Percentiles rank a stretch among this genome's conserved stretches.
phyloP scores from a whole-genome alignment of 1,140 invertebrate genomes.

The Aphis gossypii region DNA sequence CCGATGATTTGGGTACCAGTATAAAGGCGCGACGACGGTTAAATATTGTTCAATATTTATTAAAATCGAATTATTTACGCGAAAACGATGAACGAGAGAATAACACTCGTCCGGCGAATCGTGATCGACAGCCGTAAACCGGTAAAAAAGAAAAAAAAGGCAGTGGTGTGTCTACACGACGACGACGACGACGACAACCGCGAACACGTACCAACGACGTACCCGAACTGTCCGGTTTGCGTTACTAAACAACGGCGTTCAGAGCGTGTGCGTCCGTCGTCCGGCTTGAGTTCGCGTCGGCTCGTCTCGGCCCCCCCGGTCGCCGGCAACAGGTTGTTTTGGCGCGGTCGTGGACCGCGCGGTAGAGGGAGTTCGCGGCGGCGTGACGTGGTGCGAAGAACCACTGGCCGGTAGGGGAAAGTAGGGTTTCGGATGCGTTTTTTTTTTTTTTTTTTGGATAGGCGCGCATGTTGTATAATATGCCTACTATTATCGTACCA shows the following conservation, averaged over 20 bases:
- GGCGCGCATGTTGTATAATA: not conserved
- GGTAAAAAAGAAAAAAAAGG: not conserved
- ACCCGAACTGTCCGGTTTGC: not conserved
- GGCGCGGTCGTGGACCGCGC: not conserved
- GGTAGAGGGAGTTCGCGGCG: not conserved
- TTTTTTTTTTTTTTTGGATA: not conserved
- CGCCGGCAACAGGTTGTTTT: slow-evolving; percentile 24
- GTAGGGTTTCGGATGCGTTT: not conserved
- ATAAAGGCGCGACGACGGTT: not conserved
- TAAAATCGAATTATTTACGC: not conserved
- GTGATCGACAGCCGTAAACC: not conserved
- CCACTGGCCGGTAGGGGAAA: not conserved
- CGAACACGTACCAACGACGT: not conserved
- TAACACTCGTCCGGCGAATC: not conserved
- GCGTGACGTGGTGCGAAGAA: not conserved
- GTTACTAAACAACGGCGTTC: not conserved
- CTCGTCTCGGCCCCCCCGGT: slow-evolving; percentile 27
- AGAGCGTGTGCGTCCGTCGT: not conserved
- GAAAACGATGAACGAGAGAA: not conserved
- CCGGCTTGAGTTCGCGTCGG: not conserved
- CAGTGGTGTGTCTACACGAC: not conserved
- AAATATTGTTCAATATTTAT: not conserved
- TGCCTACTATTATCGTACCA: not conserved
- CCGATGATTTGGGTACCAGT: not conserved
- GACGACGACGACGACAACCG: not conserved